Evolutionary conservation across 2,797 vertebrate genomes (phyloP).

Genomic region (Threskiornis aethiopicus): DNA sequence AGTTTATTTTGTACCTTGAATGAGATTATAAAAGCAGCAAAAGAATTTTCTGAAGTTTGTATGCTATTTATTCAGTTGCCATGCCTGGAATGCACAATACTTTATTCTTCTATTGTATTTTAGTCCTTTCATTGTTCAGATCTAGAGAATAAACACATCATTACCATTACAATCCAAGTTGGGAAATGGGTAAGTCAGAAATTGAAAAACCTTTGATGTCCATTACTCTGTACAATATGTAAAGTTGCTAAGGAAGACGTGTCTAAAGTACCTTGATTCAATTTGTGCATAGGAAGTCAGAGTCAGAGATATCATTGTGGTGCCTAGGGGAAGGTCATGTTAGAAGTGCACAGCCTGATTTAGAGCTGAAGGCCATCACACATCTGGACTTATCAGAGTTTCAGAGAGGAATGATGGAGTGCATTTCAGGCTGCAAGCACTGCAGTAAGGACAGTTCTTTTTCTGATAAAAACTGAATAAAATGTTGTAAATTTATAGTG

Average conservation of each 20-base stretch:
- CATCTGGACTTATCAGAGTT: conserved; percentile 69
- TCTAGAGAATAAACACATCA: conserved; percentile 4
- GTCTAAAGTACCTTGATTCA: neutral
- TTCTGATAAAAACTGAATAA: neutral
- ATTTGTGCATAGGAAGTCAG: neutral
- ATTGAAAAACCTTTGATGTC: neutral
- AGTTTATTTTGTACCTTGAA: neutral
- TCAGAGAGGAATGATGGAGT: conserved; percentile 64
- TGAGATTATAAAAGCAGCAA: neutral
- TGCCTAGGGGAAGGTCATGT: conserved; percentile 75
- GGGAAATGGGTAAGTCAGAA: neutral
- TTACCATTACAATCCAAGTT: neutral
- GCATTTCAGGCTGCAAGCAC: conserved; percentile 62
- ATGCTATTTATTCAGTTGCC: neutral
- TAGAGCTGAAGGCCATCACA: conserved; percentile 71
- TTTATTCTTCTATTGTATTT: neutral
- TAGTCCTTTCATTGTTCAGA: neutral
- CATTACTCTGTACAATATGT: neutral
- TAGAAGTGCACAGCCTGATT: conserved; percentile 70
- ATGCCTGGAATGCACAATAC: neutral
- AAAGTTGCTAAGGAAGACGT: neutral
- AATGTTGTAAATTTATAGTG: conserved; percentile 28
- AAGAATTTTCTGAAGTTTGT: neutral
- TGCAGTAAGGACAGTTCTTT: conserved; percentile 65
- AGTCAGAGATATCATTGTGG: neutral